Percentiles rank a stretch among this genome's conserved stretches.
Conservation (phyloP, 1,140 invertebrate genomes). For the Neodiprion virginianus region DNA sequence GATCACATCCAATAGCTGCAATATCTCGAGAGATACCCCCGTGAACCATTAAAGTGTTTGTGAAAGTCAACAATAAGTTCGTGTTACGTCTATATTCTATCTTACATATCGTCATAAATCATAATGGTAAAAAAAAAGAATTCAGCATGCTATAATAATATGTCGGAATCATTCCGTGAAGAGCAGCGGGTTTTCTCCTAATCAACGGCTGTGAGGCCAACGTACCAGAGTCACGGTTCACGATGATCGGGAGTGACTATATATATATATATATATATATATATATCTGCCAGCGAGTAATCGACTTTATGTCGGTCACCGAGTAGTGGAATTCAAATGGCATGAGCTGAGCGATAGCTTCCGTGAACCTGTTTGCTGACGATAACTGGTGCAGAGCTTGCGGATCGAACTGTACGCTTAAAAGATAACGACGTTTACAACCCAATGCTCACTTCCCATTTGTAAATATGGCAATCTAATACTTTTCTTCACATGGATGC, state of each 20-base stretch:
- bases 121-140: no score
- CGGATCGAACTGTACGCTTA: background rate
- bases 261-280: background rate
- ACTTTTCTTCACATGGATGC: no score
- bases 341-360: background rate
- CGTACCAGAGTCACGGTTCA: background rate
- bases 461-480: no score
- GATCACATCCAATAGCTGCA: no score
- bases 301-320: background rate
- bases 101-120: no score
- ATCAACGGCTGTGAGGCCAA: constrained; percentile 4
- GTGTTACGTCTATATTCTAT: no score
- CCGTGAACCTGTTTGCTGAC: background rate
- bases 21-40: no score
- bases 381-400: background rate
- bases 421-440: background rate
- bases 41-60: no score
- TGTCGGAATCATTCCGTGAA: background rate
- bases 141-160: no score
- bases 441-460: no score
- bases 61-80: no score
- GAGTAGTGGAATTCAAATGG: background rate
- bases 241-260: background rate
- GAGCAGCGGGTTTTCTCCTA: background rate
- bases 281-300: background rate